Percentiles rank a stretch among this genome's conserved stretches.
phyloP scores from a whole-genome alignment of 2,113 vertebrate genomes.

The Rousettus leschenaultii region DNA sequence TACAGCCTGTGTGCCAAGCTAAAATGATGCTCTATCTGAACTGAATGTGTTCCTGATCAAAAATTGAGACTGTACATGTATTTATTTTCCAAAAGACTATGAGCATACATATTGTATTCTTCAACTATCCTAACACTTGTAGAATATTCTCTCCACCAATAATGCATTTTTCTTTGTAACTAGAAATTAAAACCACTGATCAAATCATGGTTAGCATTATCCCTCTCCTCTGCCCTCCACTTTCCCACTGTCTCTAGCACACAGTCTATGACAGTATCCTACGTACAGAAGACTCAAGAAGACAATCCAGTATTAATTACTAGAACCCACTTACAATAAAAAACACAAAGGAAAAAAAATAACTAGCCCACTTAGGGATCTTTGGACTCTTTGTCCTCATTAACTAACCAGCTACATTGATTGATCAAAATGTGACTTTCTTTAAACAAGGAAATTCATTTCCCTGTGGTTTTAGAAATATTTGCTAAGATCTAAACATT shows the following conservation, averaged over 20 bases:
- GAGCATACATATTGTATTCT: not conserved
- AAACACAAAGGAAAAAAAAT: not conserved
- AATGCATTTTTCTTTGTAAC: not conserved
- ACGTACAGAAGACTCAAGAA: not conserved
- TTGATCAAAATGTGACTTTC: not conserved
- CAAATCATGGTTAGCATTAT: not conserved
- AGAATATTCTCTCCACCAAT: not conserved
- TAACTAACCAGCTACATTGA: not conserved
- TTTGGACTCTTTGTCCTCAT: not conserved
- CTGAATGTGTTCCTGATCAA: not conserved
- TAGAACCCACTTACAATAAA: not conserved
- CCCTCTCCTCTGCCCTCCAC: too few relatives aligned
- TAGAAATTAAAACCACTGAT: not conserved
- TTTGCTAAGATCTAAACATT: not conserved
- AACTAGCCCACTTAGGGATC: not conserved
- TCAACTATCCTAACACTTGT: not conserved
- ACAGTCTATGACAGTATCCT: not conserved
- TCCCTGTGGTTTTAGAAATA: not conserved
- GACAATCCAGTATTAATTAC: not conserved
- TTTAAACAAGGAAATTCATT: not conserved
- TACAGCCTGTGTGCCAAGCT: not conserved
- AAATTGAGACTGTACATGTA: not conserved
- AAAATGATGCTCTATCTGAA: not conserved
- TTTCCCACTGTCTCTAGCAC: not conserved
- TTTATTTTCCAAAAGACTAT: not conserved